phyloP scores from a whole-genome alignment of 2,113 vertebrate genomes.

The Junco hyemalis region DNA sequence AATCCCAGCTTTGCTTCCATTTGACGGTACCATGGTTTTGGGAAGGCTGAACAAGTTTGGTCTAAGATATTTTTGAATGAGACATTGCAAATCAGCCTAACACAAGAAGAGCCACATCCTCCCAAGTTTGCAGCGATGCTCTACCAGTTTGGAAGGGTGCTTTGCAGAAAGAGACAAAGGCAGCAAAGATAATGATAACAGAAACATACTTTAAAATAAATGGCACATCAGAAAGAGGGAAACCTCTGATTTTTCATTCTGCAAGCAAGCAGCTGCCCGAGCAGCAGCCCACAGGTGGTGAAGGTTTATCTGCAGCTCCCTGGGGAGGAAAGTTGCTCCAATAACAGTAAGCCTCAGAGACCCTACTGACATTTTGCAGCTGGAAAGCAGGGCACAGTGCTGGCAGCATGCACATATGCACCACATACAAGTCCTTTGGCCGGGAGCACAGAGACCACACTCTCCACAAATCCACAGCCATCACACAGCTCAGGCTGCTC shows the following conservation, averaged over 20 bases:
- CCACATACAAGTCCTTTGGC: not conserved
- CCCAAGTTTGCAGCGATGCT: not conserved
- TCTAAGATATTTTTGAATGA: not conserved
- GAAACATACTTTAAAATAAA: not conserved
- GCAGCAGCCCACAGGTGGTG: not conserved
- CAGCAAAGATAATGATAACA: not conserved
- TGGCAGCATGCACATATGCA: not conserved
- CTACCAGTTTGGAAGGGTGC: not conserved
- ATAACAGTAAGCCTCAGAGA: not conserved
- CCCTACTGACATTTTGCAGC: not conserved
- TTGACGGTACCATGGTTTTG: not conserved
- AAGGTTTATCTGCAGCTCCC: not conserved
- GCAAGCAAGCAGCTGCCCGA: not conserved
- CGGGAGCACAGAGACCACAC: not conserved
- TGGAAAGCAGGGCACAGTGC: not conserved
- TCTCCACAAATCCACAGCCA: not conserved
- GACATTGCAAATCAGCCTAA: not conserved
- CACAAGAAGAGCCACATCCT: not conserved
- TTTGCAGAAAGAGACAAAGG: not conserved
- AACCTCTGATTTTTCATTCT: not conserved
- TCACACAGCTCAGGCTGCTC: not conserved
- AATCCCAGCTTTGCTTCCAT: not conserved
- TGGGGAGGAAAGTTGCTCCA: not conserved
- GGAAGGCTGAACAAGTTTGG: not conserved
- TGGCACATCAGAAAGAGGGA: not conserved